Conservation (phyloP, 2,113 vertebrate genomes). For the Vireo altiloquus region DNA sequence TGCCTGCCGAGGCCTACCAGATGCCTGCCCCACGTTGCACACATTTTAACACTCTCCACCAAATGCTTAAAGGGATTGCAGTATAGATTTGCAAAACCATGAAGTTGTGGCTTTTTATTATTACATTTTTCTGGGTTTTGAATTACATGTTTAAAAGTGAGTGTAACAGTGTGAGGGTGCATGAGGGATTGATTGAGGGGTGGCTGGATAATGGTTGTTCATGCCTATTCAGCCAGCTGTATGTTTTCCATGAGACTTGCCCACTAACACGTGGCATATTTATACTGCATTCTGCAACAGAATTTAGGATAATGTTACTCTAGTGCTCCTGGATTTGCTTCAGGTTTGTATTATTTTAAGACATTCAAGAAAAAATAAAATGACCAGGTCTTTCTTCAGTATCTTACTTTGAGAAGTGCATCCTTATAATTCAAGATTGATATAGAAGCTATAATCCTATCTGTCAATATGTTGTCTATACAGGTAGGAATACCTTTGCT, state of each 20-base stretch:
- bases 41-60: not conserved
- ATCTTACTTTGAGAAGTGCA: not conserved
- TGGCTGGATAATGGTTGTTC: not conserved
- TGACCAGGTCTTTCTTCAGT: not conserved
- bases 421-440: not conserved
- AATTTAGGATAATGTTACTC: not conserved
- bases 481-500: not conserved
- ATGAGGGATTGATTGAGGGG: not conserved
- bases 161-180: not conserved
- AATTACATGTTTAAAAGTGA: not conserved
- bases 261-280: not conserved
- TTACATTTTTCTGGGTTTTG: not conserved
- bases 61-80: not conserved
- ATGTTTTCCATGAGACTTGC: not conserved
- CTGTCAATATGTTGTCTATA: not conserved
- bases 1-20: rapidly evolving
- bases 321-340: not conserved
- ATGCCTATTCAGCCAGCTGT: rapidly evolving
- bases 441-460: not conserved
- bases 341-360: not conserved
- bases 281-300: not conserved
- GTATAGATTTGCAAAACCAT: not conserved
- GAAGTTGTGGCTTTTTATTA: not conserved
- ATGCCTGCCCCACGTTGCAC: rapidly evolving
- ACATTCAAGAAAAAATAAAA: not conserved